A percentile compares a stretch with the other conserved stretches of the same genome.
phyloP scores from a whole-genome alignment of 2,113 vertebrate species.

The Pygoscelis adeliae region DNA sequence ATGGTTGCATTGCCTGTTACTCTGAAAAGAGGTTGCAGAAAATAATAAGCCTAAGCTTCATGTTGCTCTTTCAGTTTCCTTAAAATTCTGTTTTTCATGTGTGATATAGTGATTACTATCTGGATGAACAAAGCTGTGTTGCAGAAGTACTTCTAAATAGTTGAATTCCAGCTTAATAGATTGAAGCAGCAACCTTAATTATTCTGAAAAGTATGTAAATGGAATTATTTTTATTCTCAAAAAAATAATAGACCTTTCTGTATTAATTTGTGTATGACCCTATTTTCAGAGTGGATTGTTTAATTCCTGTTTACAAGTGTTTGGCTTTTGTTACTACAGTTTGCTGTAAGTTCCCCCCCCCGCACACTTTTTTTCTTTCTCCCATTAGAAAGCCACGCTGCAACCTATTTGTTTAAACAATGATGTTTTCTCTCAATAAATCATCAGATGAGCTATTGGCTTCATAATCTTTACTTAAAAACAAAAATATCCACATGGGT shows the following conservation, averaged over 20 bases:
- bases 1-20: background rate
- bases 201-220: background rate
- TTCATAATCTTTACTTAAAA: constrained; percentile 57
- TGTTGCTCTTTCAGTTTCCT: background rate
- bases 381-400: background rate
- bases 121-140: background rate
- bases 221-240: background rate
- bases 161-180: background rate
- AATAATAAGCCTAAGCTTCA: background rate
- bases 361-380: background rate
- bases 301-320: constrained; percentile 26
- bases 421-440: constrained; percentile 2
- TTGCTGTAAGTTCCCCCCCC: background rate
- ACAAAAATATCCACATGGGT: constrained; percentile 55
- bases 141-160: background rate
- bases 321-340: background rate
- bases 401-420: background rate
- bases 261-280: background rate
- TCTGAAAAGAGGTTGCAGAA: background rate
- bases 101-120: background rate
- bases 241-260: background rate
- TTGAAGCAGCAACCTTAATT: background rate
- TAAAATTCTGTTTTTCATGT: background rate
- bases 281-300: background rate
- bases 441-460: constrained; percentile 16